A percentile compares a stretch with the other conserved stretches of the same genome.
Conservation (phyloP, 2,888 invertebrate genomes). For the Lasiommata megera region DNA sequence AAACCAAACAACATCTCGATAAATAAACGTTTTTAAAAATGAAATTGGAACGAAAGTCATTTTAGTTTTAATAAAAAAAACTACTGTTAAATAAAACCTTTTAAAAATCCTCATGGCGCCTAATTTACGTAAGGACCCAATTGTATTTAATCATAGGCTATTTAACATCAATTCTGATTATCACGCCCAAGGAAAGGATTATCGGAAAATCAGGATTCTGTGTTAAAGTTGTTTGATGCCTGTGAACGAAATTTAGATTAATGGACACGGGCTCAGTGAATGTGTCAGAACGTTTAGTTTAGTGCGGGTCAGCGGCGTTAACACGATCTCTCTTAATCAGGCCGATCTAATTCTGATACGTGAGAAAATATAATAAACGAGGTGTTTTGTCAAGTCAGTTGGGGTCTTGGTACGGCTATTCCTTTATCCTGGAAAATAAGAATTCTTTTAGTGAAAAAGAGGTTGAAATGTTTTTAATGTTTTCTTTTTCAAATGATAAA, state of each 20-base stretch:
- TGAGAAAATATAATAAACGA: background rate
- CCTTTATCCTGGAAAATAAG: background rate
- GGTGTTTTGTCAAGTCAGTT: background rate
- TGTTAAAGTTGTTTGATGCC: slow-evolving; percentile 8
- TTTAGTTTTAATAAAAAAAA: too few relatives aligned
- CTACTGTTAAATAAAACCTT: too few relatives aligned
- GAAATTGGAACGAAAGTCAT: too few relatives aligned
- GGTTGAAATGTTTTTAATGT: too few relatives aligned
- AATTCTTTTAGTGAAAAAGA: too few relatives aligned
- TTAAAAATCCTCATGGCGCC: too few relatives aligned
- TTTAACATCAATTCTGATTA: background rate
- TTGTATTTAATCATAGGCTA: background rate
- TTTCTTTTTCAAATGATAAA: too few relatives aligned
- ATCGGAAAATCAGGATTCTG: background rate
- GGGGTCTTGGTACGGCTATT: background rate
- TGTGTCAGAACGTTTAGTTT: slow-evolving; percentile 2
- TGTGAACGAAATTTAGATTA: slow-evolving; percentile 6
- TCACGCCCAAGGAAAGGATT: background rate
- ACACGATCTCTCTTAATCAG: slow-evolving; percentile 3
- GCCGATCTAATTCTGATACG: slow-evolving; percentile 5
- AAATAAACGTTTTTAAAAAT: too few relatives aligned
- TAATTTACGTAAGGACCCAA: background rate
- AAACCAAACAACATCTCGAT: too few relatives aligned
- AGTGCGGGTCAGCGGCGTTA: slow-evolving; percentile 2
- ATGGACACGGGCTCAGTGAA: slow-evolving; percentile 1